Conservation (phyloP, 2,113 vertebrate genomes). For the Phyllostomus discolor region DNA sequence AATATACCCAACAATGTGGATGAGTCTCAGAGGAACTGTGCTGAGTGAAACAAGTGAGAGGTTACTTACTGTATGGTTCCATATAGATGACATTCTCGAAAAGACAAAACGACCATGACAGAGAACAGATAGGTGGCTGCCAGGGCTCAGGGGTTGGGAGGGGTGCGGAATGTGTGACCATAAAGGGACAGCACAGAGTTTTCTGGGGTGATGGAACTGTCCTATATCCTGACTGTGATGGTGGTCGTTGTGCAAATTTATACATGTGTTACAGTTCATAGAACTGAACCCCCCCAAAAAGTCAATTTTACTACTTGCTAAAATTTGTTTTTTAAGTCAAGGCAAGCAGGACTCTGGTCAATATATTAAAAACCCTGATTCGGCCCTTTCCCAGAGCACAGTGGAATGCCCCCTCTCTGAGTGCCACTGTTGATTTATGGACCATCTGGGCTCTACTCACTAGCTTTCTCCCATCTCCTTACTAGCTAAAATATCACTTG, state of each 20-base stretch:
- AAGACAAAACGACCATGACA: too few species aligned
- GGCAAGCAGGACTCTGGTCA: neutral
- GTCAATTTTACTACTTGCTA: neutral
- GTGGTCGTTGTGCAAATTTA: neutral
- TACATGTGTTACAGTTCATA: neutral
- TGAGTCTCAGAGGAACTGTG: neutral
- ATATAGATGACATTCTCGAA: neutral
- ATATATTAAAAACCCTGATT: neutral
- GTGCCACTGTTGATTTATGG: neutral
- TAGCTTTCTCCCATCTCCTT: too few species aligned
- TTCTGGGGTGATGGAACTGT: neutral
- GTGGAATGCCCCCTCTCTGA: neutral
- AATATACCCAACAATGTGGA: accelerated
- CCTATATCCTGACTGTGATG: accelerated
- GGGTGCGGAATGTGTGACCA: accelerated
- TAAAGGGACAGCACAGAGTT: accelerated
- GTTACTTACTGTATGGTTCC: accelerated
- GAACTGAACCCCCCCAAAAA: neutral
- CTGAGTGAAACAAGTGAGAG: neutral
- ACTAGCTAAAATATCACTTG: accelerated
- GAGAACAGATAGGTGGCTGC: neutral
- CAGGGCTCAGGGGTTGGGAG: neutral
- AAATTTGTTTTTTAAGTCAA: neutral
- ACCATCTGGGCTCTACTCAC: too few species aligned
- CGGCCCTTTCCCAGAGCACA: too few species aligned